Percentiles rank a stretch among this genome's conserved stretches.
phyloP scores from a whole-genome alignment of 2,113 vertebrate genomes.

The Holacanthus passer region DNA sequence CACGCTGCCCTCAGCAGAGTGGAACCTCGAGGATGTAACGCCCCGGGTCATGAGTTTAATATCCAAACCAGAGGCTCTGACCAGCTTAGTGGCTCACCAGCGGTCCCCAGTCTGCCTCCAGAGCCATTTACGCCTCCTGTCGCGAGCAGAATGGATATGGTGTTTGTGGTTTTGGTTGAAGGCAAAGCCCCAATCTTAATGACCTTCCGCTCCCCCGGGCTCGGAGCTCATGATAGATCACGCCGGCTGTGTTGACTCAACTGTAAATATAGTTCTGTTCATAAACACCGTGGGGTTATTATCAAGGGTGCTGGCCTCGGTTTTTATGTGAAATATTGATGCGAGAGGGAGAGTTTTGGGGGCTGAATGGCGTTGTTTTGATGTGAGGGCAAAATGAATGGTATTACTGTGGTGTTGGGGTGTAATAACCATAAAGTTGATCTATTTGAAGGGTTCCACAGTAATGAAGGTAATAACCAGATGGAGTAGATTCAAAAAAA shows the following conservation, averaged over 20 bases:
- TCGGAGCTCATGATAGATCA: slow-evolving; percentile 65
- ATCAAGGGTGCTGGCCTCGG: not conserved
- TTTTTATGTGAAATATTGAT: slow-evolving; percentile 56
- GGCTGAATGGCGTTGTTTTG: slow-evolving; percentile 54
- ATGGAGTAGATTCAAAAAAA: slow-evolving; percentile 47
- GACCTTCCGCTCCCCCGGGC: slow-evolving; percentile 60
- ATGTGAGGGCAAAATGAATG: slow-evolving; percentile 26
- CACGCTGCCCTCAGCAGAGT: slow-evolving; percentile 32
- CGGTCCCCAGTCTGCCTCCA: slow-evolving; percentile 47
- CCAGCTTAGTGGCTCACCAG: slow-evolving; percentile 58
- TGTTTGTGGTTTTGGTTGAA: slow-evolving; percentile 58
- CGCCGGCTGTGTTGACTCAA: slow-evolving; percentile 60
- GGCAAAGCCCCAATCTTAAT: slow-evolving; percentile 59
- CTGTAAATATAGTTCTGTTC: slow-evolving; percentile 70
- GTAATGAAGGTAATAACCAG: slow-evolving; percentile 70
- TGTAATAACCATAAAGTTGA: slow-evolving; percentile 56
- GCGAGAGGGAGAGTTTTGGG: slow-evolving; percentile 25
- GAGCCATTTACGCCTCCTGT: slow-evolving; percentile 65
- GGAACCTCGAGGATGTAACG: slow-evolving; percentile 7
- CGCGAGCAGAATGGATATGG: slow-evolving; percentile 51
- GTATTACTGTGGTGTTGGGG: slow-evolving; percentile 14
- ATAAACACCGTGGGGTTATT: slow-evolving; percentile 47
- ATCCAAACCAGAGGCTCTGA: slow-evolving; percentile 51
- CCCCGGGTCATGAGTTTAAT: slow-evolving; percentile 63
- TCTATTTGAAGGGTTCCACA: slow-evolving; percentile 31